Conservation (phyloP, 2,797 vertebrate genomes). For the Danio kyathit region DNA sequence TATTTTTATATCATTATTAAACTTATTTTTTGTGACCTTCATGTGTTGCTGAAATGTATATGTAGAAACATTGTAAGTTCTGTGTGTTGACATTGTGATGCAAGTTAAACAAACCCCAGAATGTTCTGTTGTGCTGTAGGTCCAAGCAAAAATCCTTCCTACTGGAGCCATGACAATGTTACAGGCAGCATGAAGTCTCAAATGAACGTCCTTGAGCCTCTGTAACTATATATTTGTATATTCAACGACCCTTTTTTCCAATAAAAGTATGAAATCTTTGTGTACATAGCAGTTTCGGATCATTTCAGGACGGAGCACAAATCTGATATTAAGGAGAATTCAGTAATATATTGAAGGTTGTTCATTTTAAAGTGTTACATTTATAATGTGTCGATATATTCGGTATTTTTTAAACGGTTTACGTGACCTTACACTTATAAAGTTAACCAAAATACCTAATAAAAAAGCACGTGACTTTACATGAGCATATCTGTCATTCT, state of each 20-base stretch:
- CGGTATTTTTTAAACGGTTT: not conserved
- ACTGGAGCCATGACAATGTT: slow-evolving; percentile 10
- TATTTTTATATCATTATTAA: not conserved
- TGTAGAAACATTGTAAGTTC: slow-evolving; percentile 17
- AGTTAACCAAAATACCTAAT: not conserved
- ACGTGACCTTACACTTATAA: not conserved
- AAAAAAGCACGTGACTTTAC: not conserved
- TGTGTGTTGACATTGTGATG: slow-evolving; percentile 40
- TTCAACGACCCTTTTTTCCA: slow-evolving; percentile 60
- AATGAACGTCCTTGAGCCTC: slow-evolving; percentile 63
- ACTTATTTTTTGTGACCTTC: slow-evolving; percentile 16
- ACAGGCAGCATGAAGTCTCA: slow-evolving; percentile 70
- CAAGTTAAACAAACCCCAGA: slow-evolving; percentile 37
- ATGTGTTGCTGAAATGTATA: slow-evolving; percentile 30
- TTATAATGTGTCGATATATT: not conserved
- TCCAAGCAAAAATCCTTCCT: slow-evolving; percentile 8
- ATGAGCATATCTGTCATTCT: not conserved
- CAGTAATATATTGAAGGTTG: not conserved
- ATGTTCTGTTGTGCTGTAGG: slow-evolving; percentile 39
- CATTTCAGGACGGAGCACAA: not conserved
- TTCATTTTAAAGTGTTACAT: not conserved
- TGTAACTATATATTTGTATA: slow-evolving; percentile 58
- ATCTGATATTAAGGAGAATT: not conserved
- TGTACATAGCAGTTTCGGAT: slow-evolving; percentile 53
- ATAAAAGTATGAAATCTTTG: slow-evolving; percentile 72